These are phyloP conservation scores for Limonius californicus DNA, from an alignment of 1,140 invertebrate genomes.

Conservation along the genomic window DNA sequence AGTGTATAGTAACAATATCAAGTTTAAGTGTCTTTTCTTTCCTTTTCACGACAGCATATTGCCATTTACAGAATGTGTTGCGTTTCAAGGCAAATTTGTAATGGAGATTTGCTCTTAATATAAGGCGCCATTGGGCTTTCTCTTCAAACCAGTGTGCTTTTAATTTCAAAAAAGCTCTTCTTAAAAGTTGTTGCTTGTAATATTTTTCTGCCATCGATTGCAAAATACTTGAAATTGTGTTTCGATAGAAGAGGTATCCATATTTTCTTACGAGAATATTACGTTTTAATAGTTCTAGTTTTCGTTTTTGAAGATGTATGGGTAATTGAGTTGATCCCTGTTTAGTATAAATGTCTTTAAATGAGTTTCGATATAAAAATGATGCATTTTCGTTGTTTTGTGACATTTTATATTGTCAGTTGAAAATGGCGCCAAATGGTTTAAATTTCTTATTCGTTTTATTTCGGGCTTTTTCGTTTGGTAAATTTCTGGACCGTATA, in stretches of 20 bases:
- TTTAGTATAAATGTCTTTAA: no score
- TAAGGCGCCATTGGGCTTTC: conserved; percentile 20
- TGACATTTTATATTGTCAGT: no score
- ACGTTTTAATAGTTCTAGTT: not conserved
- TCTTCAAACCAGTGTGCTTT: conserved; percentile 16
- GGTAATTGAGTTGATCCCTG: no score
- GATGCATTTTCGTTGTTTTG: no score
- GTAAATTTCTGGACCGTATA: no score
- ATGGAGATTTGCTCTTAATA: conserved; percentile 23
- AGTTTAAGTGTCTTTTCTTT: conserved; percentile 16
- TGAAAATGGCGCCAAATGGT: no score
- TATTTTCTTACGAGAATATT: not conserved
- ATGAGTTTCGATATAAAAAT: no score
- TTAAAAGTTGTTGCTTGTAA: not conserved
- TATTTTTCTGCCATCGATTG: not conserved
- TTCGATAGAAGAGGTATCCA: not conserved
- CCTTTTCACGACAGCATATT: conserved; percentile 16
- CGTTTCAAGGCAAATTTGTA: conserved; percentile 19
- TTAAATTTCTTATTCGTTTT: no score
- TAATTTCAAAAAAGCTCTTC: conserved; percentile 1
- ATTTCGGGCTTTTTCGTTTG: no score
- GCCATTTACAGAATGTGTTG: conserved; percentile 23
- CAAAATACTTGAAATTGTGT: conserved; percentile 9
- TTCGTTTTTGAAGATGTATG: not conserved
- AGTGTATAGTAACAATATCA: conserved; percentile 18